Evolutionary conservation across 1,140 invertebrate species (phyloP).

Genomic region (Coptotermes formosanus): DNA sequence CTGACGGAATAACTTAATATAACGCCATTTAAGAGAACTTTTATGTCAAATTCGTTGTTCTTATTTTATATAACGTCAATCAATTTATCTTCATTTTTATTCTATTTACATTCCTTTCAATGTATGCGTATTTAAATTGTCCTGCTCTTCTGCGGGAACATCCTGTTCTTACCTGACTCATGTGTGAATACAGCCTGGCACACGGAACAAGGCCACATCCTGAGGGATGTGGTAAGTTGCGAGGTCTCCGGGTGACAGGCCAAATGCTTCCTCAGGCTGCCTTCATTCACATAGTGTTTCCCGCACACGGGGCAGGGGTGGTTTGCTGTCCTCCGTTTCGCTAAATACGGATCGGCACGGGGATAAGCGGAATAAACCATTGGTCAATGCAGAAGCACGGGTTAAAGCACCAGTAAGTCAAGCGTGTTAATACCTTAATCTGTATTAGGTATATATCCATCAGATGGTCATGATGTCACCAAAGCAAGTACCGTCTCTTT

Average conservation of each 20-base stretch:
- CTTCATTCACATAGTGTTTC: slow-evolving; percentile 93
- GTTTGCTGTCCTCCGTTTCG: slow-evolving; percentile 87
- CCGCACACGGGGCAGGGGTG: slow-evolving; percentile 92
- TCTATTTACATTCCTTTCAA: too few relatives aligned
- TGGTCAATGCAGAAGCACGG: slow-evolving; percentile 47
- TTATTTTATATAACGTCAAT: too few relatives aligned
- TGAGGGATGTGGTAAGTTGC: slow-evolving; percentile 78
- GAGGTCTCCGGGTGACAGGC: slow-evolving; percentile 88
- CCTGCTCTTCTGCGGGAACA: not conserved
- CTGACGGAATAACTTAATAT: too few relatives aligned
- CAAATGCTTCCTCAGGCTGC: slow-evolving; percentile 86
- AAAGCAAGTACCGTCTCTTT: too few relatives aligned
- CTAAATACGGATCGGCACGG: slow-evolving; percentile 62
- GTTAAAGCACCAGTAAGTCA: slow-evolving; percentile 22
- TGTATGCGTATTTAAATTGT: too few relatives aligned
- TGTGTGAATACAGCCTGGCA: slow-evolving; percentile 92
- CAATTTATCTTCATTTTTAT: too few relatives aligned
- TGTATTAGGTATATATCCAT: not conserved
- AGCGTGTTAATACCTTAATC: not conserved
- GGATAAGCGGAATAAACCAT: slow-evolving; percentile 34
- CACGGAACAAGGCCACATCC: slow-evolving; percentile 93
- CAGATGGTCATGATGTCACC: not conserved
- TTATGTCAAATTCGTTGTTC: too few relatives aligned
- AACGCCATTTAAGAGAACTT: too few relatives aligned
- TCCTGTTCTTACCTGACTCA: slow-evolving; percentile 71